Conservation (phyloP, 1,140 invertebrate species). For the Micrasema longulum region DNA sequence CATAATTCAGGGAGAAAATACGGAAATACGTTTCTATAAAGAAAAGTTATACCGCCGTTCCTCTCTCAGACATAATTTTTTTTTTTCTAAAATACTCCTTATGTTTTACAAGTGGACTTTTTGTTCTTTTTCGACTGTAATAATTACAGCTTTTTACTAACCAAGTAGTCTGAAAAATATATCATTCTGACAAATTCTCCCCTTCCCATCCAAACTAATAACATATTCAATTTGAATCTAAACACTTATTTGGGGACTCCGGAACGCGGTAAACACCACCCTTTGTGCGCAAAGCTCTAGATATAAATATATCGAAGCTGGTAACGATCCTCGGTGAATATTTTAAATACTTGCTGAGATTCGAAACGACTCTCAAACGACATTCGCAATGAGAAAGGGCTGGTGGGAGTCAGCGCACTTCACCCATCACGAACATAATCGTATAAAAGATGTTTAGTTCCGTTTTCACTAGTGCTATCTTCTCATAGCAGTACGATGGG, state of each 20-base stretch:
- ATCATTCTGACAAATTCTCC: not conserved
- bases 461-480: constrained; percentile 30
- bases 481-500: constrained; percentile 14
- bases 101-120: too few relatives aligned
- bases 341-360: constrained; percentile 49
- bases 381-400: constrained; percentile 40
- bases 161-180: too few relatives aligned
- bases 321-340: constrained; percentile 44
- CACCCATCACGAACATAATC: constrained; percentile 48
- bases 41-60: too few relatives aligned
- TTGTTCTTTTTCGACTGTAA: too few relatives aligned
- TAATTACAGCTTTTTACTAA: too few relatives aligned
- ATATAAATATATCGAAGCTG: constrained; percentile 44
- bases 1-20: too few relatives aligned
- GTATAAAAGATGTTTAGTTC: constrained; percentile 52
- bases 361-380: constrained; percentile 49
- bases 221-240: constrained; percentile 17
- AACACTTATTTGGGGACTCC: constrained; percentile 19
- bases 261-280: constrained; percentile 26
- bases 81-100: too few relatives aligned
- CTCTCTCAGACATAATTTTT: too few relatives aligned
- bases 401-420: constrained; percentile 31
- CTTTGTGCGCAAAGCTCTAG: constrained; percentile 15
- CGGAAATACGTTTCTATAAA: too few relatives aligned
- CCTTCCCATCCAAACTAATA: not conserved